Base-by-base conservation (phyloP, 2,113 vertebrate genomes). In the Rafetus swinhoei region DNA sequence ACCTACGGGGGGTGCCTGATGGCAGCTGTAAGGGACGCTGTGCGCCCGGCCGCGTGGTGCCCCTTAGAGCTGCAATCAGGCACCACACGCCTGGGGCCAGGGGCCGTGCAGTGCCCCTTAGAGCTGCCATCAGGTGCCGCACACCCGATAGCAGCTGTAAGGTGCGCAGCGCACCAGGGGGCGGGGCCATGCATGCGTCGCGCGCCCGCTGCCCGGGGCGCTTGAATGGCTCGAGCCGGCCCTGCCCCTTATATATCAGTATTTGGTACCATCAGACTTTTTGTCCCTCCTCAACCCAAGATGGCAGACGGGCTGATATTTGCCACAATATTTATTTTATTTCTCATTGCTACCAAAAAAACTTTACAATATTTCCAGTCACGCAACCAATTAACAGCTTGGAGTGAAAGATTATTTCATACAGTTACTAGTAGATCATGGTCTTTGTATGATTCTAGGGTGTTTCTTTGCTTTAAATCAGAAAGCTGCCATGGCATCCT, bases 401-500 rank as follows among this genome's bases (percentile, higher is more conserved):
- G 8, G 77, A 19, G 81, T 87, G 19, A n/a, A 85, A 87, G n/a
- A 35, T 16, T 32, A 89, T 25, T 54, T 90, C 18, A 55, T 77
- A 79, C 9, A 60, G 81, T 7, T 7, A 27, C 57, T 52, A 9
- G 22, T 7, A 54, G 45, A 29, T 53, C 32, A 21, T 32, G 35
- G 18, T 39, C 14, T 1, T 13, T 79, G 9, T 1, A 2, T 80
- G 39, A 94, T n/a, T 79, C 12, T 56, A 56, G 8, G 9, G n/a
- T 91, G 4, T 91, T 18, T 35, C 76, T 90, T 53, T 86, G 27
- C 72, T 52, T 84, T 45, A 60, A 39, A 62, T 79, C 90, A 99
- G 99, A 81, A 15, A 4, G 95, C 98, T 29, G 99, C 99, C 2
- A 91, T 99, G 87, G 98, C 98, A 84, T 98, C 97, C 21, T 98